Evolutionary conservation across 1,140 invertebrate species (phyloP), one percentile per base, ranked within the genome.

Genomic region (Macrobrachium rosenbergii): DNA sequence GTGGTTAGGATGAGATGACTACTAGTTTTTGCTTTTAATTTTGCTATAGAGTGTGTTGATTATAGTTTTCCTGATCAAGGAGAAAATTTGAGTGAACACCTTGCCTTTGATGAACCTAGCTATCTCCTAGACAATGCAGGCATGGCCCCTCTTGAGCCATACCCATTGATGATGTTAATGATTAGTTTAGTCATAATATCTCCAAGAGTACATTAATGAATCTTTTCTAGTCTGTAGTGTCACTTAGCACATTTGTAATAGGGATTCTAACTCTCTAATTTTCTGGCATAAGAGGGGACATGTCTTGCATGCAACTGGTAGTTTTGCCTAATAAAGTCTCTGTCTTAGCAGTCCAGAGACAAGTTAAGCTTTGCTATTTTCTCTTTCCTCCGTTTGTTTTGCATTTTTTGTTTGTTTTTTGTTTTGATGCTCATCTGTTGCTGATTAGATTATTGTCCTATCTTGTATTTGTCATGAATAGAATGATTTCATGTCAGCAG

Each of bases 111-210:
- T 81, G 69, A 63, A 80, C 45, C 58, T 80, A 59, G 69, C 10
- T 73, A 28, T 81, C 85, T 80, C 81, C 85, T 82, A 45, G 72
- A 79, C 81, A 79, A 63, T 87, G 85, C 85, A 82, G 85, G 85
- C 85, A 82, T 87, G 85, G 85, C 85, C 85, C 85, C 85, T 87
- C 79, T 37, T 87, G 85, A 87, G 85, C 85, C 85, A 81, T 87
- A 37, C 37, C 69, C 59, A 67, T 69, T 63, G 16, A 69, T 69
- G 43, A 59, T 72, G 37, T 72, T 23, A n/a, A 37, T 58, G n/a
- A 43, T 59, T 62, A 19, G 76, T 52, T 59, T 58, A 63, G 72
- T 73, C n/a, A 63, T 76, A 62, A 83, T 83, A 83, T 83, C 82
- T 81, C 67, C 67, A 73, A 72, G 52, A 23, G 69, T 28, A 79